phyloP scores from a whole-genome alignment of 2,888 invertebrate genomes.

The Eupsilia transversa region DNA sequence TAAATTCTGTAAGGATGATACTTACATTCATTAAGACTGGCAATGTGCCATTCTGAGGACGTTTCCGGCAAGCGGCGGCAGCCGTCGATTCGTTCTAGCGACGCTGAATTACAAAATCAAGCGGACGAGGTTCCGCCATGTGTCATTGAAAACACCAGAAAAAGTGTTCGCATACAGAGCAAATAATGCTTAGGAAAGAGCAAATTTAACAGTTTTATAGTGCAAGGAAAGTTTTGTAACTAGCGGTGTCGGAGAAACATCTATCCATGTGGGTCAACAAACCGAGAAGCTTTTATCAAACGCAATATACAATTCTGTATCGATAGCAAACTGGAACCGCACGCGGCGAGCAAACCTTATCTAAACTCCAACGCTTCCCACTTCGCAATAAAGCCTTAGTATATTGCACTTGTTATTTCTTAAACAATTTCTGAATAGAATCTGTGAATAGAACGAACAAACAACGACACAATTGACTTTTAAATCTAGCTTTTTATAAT shows the following conservation, averaged over 20 bases:
- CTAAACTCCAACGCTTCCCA: conserved; percentile 82
- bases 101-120: conserved; percentile 84
- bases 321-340: conserved; percentile 79
- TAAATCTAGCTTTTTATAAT: conserved; percentile 14
- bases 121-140: conserved; percentile 80
- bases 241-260: conserved; percentile 39
- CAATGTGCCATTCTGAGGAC: conserved; percentile 83
- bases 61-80: conserved; percentile 84
- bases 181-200: conserved; percentile 3
- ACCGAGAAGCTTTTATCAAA: conserved; percentile 79
- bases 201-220: conserved; percentile 19
- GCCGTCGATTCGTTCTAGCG: conserved; percentile 82
- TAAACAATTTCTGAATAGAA: conserved; percentile 35
- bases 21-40: conserved; percentile 82
- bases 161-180: conserved; percentile 32
- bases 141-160: conserved; percentile 74
- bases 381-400: conserved; percentile 68
- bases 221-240: conserved; percentile 30
- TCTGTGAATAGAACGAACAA: conserved; percentile 25
- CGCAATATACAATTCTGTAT: conserved; percentile 74
- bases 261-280: conserved; percentile 75
- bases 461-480: conserved; percentile 27
- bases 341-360: conserved; percentile 77
- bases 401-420: conserved; percentile 45
- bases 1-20: conserved; percentile 78